Percentiles rank a stretch among this genome's conserved stretches.
phyloP scores from a whole-genome alignment of 2,797 vertebrate genomes.

The Megaceryle alcyon region DNA sequence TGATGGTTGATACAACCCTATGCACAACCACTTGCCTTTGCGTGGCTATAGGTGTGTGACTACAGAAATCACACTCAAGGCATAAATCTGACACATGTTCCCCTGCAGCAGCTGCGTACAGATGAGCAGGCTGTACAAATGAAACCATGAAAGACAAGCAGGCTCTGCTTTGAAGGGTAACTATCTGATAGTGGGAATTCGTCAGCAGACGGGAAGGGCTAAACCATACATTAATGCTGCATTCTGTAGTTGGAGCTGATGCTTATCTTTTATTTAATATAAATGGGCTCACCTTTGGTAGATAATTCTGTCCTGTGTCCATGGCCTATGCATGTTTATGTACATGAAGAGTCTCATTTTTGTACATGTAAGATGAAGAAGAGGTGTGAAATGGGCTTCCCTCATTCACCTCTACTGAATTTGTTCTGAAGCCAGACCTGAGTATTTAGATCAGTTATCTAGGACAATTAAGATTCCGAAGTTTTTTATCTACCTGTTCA shows the following conservation, averaged over 20 bases:
- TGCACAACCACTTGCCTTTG: neutral
- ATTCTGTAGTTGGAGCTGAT: neutral
- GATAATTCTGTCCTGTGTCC: neutral
- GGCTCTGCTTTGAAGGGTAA: neutral
- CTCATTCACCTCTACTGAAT: neutral
- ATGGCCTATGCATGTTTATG: neutral
- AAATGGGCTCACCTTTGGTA: slow-evolving; percentile 13
- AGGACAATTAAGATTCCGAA: neutral
- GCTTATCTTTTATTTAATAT: neutral
- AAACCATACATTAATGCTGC: neutral
- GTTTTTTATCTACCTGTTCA: neutral
- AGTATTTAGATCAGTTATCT: neutral
- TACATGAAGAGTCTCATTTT: neutral
- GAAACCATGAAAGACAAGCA: neutral
- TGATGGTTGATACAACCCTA: neutral
- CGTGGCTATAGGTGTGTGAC: neutral
- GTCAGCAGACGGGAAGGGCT: neutral
- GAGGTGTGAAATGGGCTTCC: neutral
- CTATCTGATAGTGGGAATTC: neutral
- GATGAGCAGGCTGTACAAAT: neutral
- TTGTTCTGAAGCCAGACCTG: neutral
- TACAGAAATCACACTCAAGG: neutral
- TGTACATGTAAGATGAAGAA: neutral
- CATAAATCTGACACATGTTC: neutral
- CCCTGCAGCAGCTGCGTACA: rapidly evolving